Evolutionary conservation across 2,797 vertebrate genomes (phyloP).

Genomic region (Sebastes matsubarae): DNA sequence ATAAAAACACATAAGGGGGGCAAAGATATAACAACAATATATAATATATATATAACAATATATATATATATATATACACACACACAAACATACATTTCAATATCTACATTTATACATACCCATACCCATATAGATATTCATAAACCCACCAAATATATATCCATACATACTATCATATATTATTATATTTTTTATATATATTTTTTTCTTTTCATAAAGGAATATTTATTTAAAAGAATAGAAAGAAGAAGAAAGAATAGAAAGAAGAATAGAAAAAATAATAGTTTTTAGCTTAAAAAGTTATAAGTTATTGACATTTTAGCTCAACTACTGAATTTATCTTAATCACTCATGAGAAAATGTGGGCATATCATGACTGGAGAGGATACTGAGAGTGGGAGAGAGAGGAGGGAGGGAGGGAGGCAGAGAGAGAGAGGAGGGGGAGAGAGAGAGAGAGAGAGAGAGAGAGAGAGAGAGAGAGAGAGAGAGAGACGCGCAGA

Average conservation of each 20-base stretch:
- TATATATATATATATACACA: too few relatives aligned
- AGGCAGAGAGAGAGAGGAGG: slow-evolving; percentile 27
- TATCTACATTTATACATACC: too few relatives aligned
- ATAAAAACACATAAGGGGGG: too few relatives aligned
- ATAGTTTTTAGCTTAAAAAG: not conserved
- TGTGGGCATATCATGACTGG: slow-evolving; percentile 21
- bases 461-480: slow-evolving; percentile 38
- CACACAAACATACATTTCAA: too few relatives aligned
- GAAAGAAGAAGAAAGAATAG: not conserved
- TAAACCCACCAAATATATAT: too few relatives aligned
- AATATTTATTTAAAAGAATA: not conserved
- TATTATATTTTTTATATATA: not conserved
- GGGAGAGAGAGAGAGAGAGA: slow-evolving; percentile 23
- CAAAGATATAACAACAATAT: too few relatives aligned
- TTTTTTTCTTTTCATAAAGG: not conserved
- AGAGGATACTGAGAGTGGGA: slow-evolving; percentile 20
- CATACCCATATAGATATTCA: too few relatives aligned
- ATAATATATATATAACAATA: too few relatives aligned
- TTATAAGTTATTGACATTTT: not conserved
- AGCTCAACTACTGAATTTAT: not conserved
- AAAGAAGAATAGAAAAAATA: not conserved
- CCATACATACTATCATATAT: not conserved
- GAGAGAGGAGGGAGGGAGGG: slow-evolving; percentile 39
- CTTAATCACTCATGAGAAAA: not conserved
- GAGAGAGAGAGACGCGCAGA: slow-evolving; percentile 62